Evolutionary conservation across 2,797 vertebrate genomes (phyloP), one percentile per base, ranked within the genome.

Genomic region (Sciaenops ocellatus): DNA sequence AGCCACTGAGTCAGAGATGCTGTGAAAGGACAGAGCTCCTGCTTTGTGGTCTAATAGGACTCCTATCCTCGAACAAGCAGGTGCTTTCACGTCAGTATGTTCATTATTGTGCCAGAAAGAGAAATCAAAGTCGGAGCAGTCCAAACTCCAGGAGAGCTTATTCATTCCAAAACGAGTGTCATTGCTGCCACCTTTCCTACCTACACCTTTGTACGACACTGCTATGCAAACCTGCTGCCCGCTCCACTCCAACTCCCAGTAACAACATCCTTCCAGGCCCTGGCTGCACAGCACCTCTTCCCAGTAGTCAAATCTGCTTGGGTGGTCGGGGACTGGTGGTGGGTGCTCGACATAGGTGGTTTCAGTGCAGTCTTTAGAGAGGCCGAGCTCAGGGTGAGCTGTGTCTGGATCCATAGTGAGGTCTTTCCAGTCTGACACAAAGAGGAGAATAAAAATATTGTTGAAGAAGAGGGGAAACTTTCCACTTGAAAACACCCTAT

Each of bases 361-460:
- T 16, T 28, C 52, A 28, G 52, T 44, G 51, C 38, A 56, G 50
- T 54, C n/a, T 18, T 13, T 18, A 30, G 62, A 65, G 64, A 67
- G 30, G 64, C 48, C 0, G 24, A 69, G 52, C 11, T 56, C 54
- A 47, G 67, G 67, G 42, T 57, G 42, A 11, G 41, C 26, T 6
- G 52, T 30, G 54, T 51, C 28, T 71, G 69, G 46, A 41, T 61
- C 56, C 56, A 50, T n/a, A 60, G n/a, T 50, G 28, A 71, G 46
- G 13, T 71, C 46, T 18, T 24, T 60, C 69, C 30, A 41, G 46
- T 61, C 46, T 50, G 44, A 47, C 11, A 11, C 8, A 16, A 11
- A 34, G 17, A 34, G 24, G 2, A 18, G 52, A 69, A 38, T 11
- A 63, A 22, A 47, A 67, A 7, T 22, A 3, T 24, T 17, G 9